Conservation (phyloP, 2,888 invertebrate species). For the Caenorhabditis zanzibari region DNA sequence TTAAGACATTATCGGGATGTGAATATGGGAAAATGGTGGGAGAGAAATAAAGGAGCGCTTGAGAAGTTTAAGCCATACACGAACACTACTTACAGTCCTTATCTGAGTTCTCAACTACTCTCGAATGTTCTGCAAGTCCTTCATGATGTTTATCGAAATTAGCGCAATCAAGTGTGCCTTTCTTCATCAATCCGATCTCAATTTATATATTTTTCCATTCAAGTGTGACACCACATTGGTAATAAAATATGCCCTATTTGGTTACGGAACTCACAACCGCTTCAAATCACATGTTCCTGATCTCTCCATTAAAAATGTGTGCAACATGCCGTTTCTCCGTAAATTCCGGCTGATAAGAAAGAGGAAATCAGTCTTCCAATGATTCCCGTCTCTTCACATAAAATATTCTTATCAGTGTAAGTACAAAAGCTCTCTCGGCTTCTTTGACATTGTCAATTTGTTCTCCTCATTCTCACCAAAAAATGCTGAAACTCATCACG, state of each 20-base stretch:
- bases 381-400: conserved; percentile 9
- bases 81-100: conserved; percentile 49
- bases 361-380: background rate
- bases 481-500: conserved; percentile 53
- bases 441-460: conserved; percentile 28
- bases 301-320: conserved; percentile 43
- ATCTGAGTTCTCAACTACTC: conserved; percentile 12
- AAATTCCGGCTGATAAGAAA: conserved; percentile 59
- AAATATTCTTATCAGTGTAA: conserved; percentile 27
- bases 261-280: conserved; percentile 31
- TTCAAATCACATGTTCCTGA: conserved; percentile 46
- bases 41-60: conserved; percentile 24
- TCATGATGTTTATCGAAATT: conserved; percentile 26
- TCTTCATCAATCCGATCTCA: background rate
- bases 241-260: background rate
- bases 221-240: background rate
- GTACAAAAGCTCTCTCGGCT: conserved; percentile 36
- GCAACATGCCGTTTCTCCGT: conserved; percentile 40
- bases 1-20: conserved; percentile 59
- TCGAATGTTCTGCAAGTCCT: conserved; percentile 36
- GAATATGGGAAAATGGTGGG: conserved; percentile 40
- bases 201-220: background rate
- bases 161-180: background rate
- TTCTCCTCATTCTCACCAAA: conserved; percentile 30
- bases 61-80: conserved; percentile 23